Evolutionary conservation across 1,140 invertebrate genomes (phyloP).

Genomic region (Contarinia nasturtii): DNA sequence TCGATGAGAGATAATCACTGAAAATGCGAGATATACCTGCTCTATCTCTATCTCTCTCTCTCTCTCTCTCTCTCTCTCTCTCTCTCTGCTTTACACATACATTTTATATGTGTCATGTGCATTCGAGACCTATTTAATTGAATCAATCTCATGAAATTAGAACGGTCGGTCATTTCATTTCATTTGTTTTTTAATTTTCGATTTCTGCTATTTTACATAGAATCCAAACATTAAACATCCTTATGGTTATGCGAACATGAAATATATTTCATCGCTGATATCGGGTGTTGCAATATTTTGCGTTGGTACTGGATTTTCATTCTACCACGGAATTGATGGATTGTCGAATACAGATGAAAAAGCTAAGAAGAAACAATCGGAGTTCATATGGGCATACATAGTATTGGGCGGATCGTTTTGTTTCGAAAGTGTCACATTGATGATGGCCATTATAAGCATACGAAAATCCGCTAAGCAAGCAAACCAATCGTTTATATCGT

Average conservation of each 20-base stretch:
- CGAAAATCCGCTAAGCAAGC: slow-evolving; percentile 42
- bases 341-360: slow-evolving; percentile 41
- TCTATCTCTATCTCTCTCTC: too few relatives aligned
- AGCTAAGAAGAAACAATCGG: slow-evolving; percentile 36
- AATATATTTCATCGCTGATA: slow-evolving; percentile 72
- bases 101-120: too few relatives aligned
- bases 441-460: slow-evolving; percentile 55
- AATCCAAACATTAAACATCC: slow-evolving; percentile 50
- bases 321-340: slow-evolving; percentile 70
- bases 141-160: too few relatives aligned
- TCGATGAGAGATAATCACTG: too few relatives aligned
- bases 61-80: too few relatives aligned
- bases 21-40: too few relatives aligned
- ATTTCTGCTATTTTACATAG: slow-evolving; percentile 20
- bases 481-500: slow-evolving; percentile 42
- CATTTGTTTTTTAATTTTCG: too few relatives aligned
- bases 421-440: slow-evolving; percentile 59
- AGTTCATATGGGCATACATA: slow-evolving; percentile 36
- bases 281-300: slow-evolving; percentile 81
- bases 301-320: slow-evolving; percentile 63
- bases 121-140: too few relatives aligned
- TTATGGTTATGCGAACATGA: slow-evolving; percentile 71
- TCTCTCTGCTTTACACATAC: too few relatives aligned
- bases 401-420: slow-evolving; percentile 51
- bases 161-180: too few relatives aligned